A percentile compares a stretch with the other conserved stretches of the same genome.
Conservation (phyloP, 2,888 invertebrate species). For the Cyrtodaria siliqua region DNA sequence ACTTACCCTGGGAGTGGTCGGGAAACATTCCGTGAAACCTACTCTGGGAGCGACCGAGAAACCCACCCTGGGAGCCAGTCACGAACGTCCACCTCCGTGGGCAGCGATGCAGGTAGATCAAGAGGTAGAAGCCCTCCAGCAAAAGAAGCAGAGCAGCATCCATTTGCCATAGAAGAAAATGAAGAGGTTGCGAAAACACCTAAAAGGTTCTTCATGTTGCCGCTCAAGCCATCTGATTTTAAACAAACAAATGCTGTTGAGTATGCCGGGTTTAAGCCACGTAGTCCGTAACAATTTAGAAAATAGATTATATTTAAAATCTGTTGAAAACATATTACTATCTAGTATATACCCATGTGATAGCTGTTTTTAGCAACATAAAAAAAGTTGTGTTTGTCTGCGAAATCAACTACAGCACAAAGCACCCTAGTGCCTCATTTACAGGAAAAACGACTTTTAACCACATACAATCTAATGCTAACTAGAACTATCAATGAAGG, state of each 20-base stretch:
- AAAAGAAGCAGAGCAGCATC: constrained; percentile 1
- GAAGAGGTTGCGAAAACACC: neutral
- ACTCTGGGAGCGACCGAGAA: no score
- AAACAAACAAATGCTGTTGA: constrained; percentile 7
- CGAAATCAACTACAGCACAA: no score
- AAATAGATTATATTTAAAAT: no score
- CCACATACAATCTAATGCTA: no score
- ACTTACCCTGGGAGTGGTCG: constrained; percentile 3
- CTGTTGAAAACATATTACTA: no score
- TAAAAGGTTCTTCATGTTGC: neutral
- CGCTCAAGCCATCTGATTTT: neutral
- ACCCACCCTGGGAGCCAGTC: neutral
- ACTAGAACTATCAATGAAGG: no score
- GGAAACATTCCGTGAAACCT: constrained; percentile 25
- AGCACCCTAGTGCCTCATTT: no score
- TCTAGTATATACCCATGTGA: no score
- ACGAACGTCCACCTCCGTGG: neutral
- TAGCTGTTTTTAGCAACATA: no score
- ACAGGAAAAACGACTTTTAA: no score
- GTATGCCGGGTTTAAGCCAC: constrained; percentile 26
- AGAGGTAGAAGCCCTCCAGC: neutral
- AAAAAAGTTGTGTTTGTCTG: no score
- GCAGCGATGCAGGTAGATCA: neutral
- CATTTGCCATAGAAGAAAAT: neutral
- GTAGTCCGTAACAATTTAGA: no score